These are phyloP conservation scores for Bombus affinis DNA, from an alignment of 1,140 invertebrate genomes.

Conservation along the genomic window DNA sequence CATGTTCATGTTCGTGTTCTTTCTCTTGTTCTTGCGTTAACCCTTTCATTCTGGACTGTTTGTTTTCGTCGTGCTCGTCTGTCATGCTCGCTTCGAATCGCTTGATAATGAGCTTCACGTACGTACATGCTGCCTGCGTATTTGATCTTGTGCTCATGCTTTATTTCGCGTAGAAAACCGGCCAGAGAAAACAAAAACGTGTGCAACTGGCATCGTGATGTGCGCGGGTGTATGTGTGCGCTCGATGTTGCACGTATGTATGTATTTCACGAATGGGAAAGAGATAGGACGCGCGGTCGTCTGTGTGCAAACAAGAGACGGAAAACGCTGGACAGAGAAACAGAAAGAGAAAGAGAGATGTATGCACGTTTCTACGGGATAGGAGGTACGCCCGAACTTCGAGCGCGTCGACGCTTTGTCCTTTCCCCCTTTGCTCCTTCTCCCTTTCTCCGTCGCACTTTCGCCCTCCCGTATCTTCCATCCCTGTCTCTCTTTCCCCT, in stretches of 20 bases:
- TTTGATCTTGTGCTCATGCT: slow-evolving; percentile 41
- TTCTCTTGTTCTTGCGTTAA: slow-evolving; percentile 24
- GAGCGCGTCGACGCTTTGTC: slow-evolving; percentile 55
- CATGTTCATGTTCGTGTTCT: not conserved
- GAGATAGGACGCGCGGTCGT: slow-evolving; percentile 10
- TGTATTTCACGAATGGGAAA: not conserved
- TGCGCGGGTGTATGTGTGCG: not conserved
- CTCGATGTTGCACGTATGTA: slow-evolving; percentile 11
- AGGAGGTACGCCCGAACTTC: slow-evolving; percentile 42
- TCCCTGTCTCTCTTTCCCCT: not conserved
- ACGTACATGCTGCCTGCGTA: slow-evolving; percentile 5
- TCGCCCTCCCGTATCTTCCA: not conserved
- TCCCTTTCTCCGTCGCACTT: slow-evolving; percentile 27
- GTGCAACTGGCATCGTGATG: slow-evolving; percentile 18
- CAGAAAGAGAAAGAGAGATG: not conserved
- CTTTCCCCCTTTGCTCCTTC: slow-evolving; percentile 30
- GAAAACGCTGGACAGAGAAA: not conserved
- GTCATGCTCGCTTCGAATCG: slow-evolving; percentile 50
- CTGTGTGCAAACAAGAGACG: not conserved
- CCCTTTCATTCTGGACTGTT: slow-evolving; percentile 43
- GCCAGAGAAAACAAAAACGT: slow-evolving; percentile 21
- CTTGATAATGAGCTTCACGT: slow-evolving; percentile 40
- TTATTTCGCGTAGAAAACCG: slow-evolving; percentile 53
- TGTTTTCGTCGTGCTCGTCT: slow-evolving; percentile 51
- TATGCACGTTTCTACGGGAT: slow-evolving; percentile 42